phyloP scores from a whole-genome alignment of 2,113 vertebrate genomes.

The Leiothrix lutea region DNA sequence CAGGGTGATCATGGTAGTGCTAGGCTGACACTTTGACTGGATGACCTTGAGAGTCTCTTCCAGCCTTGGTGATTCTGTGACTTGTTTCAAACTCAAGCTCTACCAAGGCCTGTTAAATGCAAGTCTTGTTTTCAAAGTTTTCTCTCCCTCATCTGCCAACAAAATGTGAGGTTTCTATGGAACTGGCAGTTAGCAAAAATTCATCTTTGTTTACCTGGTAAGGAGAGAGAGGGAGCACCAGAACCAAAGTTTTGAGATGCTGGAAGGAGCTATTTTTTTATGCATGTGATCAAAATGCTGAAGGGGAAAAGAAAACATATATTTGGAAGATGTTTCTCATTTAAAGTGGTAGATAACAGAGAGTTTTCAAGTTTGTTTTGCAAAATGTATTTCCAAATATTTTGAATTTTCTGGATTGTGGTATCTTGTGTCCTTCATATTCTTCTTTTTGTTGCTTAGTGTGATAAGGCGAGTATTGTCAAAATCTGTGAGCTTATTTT shows the following conservation, averaged over 20 bases:
- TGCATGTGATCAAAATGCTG: neutral
- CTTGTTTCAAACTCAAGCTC: neutral
- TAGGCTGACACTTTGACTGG: neutral
- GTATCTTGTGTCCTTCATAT: neutral
- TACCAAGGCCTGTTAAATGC: neutral
- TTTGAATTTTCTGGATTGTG: neutral
- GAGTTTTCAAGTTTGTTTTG: neutral
- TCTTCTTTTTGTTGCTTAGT: neutral
- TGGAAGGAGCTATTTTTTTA: neutral
- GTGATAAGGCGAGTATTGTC: fast-evolving
- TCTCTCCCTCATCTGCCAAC: neutral
- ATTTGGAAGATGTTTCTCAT: neutral
- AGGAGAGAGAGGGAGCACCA: neutral
- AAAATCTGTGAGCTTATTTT: neutral
- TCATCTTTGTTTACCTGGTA: neutral
- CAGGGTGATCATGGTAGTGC: neutral
- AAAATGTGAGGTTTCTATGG: neutral
- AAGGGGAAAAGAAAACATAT: neutral
- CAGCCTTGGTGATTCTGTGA: neutral
- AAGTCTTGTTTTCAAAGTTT: neutral
- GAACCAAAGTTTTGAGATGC: neutral
- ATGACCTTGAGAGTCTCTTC: neutral
- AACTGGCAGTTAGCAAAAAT: neutral
- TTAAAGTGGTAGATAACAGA: neutral
- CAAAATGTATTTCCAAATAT: neutral